Evolutionary conservation across 2,113 vertebrate genomes (phyloP), one percentile per base, ranked within the genome.

Genomic region (Varanus salvator): DNA sequence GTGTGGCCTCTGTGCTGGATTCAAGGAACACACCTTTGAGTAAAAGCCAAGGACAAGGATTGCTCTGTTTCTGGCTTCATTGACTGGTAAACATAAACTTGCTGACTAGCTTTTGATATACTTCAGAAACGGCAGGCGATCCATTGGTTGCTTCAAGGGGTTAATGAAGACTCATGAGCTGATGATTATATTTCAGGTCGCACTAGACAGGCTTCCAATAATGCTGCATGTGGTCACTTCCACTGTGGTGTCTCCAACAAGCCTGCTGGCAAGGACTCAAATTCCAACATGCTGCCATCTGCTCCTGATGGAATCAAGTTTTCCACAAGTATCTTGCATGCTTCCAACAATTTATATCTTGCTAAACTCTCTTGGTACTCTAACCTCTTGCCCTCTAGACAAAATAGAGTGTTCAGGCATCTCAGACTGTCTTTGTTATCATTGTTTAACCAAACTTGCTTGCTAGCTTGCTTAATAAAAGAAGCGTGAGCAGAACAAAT

Each of bases 161-260:
- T 85, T 82, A 93, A 93, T 93, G 69, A 48, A 91, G 90, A 94
- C 78, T 94, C 93, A 92, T 77, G 82, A 68, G 50, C 64, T 87
- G 91, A 95, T 86, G 89, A 92, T 94, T 91, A 91, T 89, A 87
- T 90, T 89, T 94, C 48, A 96, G 96, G 92, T 96, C 31, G 48
- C 85, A 81, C 54, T 31, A 90, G 92, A 86, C 91, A 91, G 87
- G 74, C 92, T 86, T 87, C 92, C 93, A 89, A 91, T 94, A 94
- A 94, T 94, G 95, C 90, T 94, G 85, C 90, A 90, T 91, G 94
- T 94, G 87, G 72, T 95, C 93, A 95, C 94, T 94, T 92, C 90
- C n/a, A 0, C 94, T 90, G 90, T 91, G 91, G 92, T 92, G 88
- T 92, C 91, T 94, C 88, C 75, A 93, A 54, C 54, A 74, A 92